phyloP scores from a whole-genome alignment of 1,140 invertebrate genomes.

The Lordiphosa stackelbergi region DNA sequence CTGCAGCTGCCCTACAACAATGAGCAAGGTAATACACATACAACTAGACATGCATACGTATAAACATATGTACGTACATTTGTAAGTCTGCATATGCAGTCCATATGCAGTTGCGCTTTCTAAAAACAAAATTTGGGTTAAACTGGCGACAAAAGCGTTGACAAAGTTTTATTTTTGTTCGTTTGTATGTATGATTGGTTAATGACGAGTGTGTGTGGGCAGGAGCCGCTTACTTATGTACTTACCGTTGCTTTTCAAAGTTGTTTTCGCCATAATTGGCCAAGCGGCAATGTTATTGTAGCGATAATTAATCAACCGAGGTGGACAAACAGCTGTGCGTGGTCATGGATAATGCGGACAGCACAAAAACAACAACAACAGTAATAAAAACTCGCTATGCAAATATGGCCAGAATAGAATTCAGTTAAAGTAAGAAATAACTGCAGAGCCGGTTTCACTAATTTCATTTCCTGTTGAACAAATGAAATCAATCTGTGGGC shows the following conservation, averaged over 20 bases:
- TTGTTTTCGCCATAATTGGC: conserved; percentile 48
- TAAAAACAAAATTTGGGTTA: conserved; percentile 65
- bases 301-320: conserved; percentile 46
- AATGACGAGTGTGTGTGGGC: conserved; percentile 25
- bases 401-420: conserved; percentile 26
- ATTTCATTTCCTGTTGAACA: conserved; percentile 30
- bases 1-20: conserved; percentile 44
- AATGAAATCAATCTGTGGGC: conserved; percentile 19
- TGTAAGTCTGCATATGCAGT: conserved; percentile 9
- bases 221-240: conserved; percentile 27
- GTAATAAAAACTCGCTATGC: conserved; percentile 35
- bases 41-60: not conserved
- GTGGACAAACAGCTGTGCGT: conserved; percentile 45
- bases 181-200: conserved; percentile 9
- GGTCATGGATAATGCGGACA: conserved; percentile 17
- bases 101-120: conserved; percentile 52
- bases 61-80: not conserved
- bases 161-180: conserved; percentile 30
- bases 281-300: conserved; percentile 41
- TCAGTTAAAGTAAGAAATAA: conserved; percentile 16
- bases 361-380: too few species aligned
- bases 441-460: conserved; percentile 21
- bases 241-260: conserved; percentile 32
- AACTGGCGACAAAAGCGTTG: conserved; percentile 43
- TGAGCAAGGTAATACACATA: conserved; percentile 45